These are phyloP conservation scores for Pseudorhombus dupliciocellatus DNA, from an alignment of 2,113 vertebrate species.

Conservation along the genomic window DNA sequence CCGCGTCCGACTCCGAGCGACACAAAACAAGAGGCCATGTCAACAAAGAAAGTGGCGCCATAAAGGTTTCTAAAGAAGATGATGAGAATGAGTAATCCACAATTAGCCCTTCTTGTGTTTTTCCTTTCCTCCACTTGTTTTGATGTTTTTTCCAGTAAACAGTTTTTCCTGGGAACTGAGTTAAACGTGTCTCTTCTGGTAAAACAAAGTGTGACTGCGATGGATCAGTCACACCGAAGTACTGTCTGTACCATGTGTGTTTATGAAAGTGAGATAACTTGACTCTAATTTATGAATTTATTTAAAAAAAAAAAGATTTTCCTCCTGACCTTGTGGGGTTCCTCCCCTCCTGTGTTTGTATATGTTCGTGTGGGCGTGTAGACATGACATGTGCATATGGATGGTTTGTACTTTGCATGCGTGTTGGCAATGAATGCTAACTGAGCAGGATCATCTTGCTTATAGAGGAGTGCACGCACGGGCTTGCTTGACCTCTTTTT, in stretches of 20 bases:
- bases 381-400: constrained; percentile 42
- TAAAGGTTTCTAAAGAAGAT: constrained; percentile 40
- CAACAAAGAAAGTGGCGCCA: constrained; percentile 30
- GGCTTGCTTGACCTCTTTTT: constrained; percentile 59
- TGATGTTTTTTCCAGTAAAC: constrained; percentile 19
- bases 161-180: constrained; percentile 25
- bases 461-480: constrained; percentile 53
- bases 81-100: constrained; percentile 50
- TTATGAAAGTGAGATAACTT: background rate
- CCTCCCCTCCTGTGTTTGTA: constrained; percentile 17
- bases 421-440: constrained; percentile 50
- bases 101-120: constrained; percentile 38
- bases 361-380: constrained; percentile 34
- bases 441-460: constrained; percentile 61
- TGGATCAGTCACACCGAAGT: constrained; percentile 6
- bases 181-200: constrained; percentile 22
- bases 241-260: background rate
- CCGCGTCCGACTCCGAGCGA: constrained; percentile 25
- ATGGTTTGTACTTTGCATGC: constrained; percentile 55
- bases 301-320: too few species aligned
- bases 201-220: constrained; percentile 39
- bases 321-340: constrained; percentile 37
- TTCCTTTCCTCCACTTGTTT: background rate
- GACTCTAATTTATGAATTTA: background rate
- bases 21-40: constrained; percentile 2